Conservation (phyloP, 2,113 vertebrate genomes). For the Salvelinus fontinalis region DNA sequence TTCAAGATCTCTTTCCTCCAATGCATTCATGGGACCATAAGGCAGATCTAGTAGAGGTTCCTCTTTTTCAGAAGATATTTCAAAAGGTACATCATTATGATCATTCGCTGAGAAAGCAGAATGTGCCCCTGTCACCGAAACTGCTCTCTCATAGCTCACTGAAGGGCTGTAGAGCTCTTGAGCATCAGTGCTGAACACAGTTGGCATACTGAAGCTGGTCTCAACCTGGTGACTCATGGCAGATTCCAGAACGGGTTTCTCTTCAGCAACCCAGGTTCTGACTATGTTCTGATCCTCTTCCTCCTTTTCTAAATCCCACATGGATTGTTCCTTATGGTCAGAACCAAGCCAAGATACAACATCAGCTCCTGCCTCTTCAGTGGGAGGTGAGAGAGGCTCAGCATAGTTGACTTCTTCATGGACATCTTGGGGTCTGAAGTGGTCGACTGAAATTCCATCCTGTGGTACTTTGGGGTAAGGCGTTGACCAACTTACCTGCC, state of each 20-base stretch:
- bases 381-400: slow-evolving; percentile 46
- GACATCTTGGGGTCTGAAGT: slow-evolving; percentile 55
- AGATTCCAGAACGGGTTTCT: slow-evolving; percentile 14
- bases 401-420: slow-evolving; percentile 49
- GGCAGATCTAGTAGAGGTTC: not conserved
- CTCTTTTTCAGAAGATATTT: slow-evolving; percentile 24
- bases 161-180: not conserved
- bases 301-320: slow-evolving; percentile 3
- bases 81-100: not conserved
- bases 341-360: not conserved
- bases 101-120: slow-evolving; percentile 14
- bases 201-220: slow-evolving; percentile 5
- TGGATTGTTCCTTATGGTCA: not conserved
- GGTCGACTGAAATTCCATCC: slow-evolving; percentile 45
- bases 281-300: not conserved
- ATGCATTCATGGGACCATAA: slow-evolving; percentile 3
- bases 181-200: slow-evolving; percentile 11
- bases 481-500: slow-evolving; percentile 10
- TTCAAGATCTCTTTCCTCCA: slow-evolving; percentile 2
- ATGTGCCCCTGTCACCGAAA: not conserved
- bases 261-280: slow-evolving; percentile 4
- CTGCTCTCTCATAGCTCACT: not conserved
- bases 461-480: slow-evolving; percentile 52
- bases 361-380: slow-evolving; percentile 24
- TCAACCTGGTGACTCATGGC: slow-evolving; percentile 24